Conservation (phyloP, 2,797 vertebrate species). For the Perodicticus potto region DNA sequence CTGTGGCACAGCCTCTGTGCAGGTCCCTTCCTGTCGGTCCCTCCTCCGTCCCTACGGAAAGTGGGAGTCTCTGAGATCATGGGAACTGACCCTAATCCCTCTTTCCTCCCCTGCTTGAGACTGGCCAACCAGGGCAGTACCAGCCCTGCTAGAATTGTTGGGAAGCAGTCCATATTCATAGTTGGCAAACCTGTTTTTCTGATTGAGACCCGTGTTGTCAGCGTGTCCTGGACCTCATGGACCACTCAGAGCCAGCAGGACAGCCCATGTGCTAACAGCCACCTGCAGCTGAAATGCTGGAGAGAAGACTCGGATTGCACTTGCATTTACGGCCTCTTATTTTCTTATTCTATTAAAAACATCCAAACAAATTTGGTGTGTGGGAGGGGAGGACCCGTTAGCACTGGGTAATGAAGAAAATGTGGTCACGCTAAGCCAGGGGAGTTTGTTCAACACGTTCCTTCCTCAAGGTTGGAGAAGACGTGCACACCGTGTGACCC, state of each 20-base stretch:
- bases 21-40: not conserved
- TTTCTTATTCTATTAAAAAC: conserved; percentile 47
- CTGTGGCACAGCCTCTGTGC: fast-evolving
- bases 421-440: not conserved
- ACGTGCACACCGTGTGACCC: fast-evolving
- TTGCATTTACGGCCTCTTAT: not conserved
- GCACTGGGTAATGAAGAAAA: not conserved
- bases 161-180: not conserved
- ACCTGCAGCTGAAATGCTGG: not conserved
- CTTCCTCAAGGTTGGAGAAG: not conserved
- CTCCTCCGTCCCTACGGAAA: not conserved
- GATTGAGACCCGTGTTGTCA: not conserved
- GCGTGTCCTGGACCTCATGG: not conserved
- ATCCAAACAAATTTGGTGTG: not conserved
- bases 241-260: not conserved
- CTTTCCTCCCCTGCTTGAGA: not conserved
- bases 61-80: not conserved
- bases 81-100: not conserved
- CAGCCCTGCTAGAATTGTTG: not conserved
- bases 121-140: not conserved
- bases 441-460: not conserved
- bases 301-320: not conserved
- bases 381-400: conserved; percentile 29
- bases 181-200: not conserved
- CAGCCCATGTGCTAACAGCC: not conserved